These are phyloP conservation scores for Poecilus cupreus DNA, from an alignment of 2,888 invertebrate species.

Conservation along the genomic window DNA sequence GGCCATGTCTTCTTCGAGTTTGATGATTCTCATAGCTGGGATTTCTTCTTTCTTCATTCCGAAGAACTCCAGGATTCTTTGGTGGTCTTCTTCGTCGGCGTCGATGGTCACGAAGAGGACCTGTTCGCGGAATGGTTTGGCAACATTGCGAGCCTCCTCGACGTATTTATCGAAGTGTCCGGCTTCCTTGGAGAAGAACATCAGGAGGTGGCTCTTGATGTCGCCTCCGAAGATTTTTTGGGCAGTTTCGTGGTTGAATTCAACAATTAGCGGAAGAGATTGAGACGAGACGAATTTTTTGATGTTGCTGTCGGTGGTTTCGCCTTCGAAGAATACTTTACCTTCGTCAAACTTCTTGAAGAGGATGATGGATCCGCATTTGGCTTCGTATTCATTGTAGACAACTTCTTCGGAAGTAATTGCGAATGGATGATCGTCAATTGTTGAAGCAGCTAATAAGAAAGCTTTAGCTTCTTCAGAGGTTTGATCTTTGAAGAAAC, in stretches of 20 bases:
- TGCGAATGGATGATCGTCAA: conserved; percentile 94
- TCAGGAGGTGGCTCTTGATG: conserved; percentile 95
- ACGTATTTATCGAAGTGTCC: conserved; percentile 88
- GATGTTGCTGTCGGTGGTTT: conserved; percentile 78
- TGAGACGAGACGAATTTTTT: conserved; percentile 89
- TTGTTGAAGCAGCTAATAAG: conserved; percentile 84
- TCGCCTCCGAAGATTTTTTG: conserved; percentile 99
- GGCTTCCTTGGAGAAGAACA: conserved; percentile 94
- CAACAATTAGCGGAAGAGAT: conserved; percentile 92
- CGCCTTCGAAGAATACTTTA: conserved; percentile 83
- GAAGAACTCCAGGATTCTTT: conserved; percentile 99
- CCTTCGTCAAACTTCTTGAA: conserved; percentile 97
- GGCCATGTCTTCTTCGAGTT: conserved; percentile 97
- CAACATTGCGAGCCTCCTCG: conserved; percentile 86
- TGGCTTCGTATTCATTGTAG: conserved; percentile 85
- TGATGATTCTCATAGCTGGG: conserved; percentile 93
- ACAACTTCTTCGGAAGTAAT: conserved; percentile 87
- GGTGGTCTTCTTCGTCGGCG: conserved; percentile 96
- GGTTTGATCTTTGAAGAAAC: conserved; percentile 91
- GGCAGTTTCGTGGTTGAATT: conserved; percentile 98
- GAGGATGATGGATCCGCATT: conserved; percentile 87
- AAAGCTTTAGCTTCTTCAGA: conserved; percentile 89
- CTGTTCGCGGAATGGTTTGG: conserved; percentile 92
- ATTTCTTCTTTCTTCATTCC: conserved; percentile 96
- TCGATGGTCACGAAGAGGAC: conserved; percentile 97